Evolutionary conservation across 2,888 invertebrate species (phyloP), one percentile per base, ranked within the genome.

Genomic region (Panorpa germanica): DNA sequence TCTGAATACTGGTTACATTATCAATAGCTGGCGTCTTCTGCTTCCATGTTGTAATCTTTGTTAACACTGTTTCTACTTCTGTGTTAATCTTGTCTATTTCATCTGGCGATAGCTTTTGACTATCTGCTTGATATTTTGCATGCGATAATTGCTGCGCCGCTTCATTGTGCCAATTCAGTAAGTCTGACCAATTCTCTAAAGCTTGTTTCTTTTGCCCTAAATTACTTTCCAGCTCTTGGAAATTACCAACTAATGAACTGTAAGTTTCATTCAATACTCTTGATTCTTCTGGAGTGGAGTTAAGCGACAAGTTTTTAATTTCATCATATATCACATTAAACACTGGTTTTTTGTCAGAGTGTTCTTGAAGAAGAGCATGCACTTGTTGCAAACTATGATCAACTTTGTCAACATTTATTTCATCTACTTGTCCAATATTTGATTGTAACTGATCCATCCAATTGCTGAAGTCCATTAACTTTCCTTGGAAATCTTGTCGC

Each of bases 401-500:
- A 1, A 90, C 75, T 47, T 78, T 75, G 43, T 83, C 82, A 1
- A 78, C 66, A 39, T 70, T 68, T 2, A 91, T 69, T 48, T 82
- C 81, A 46, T 81, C 80, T 31, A 81, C 72, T 42, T 78, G 74
- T 25, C 70, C 70, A 13, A 76, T 64, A 41, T 75, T 75, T 18
- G 67, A 62, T 38, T 68, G 65, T 33, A 83, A 61, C 29, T 72
- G 65, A 12, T 73, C 69, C 50, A 85, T 70, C 80, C 83, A 85
- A 38, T 72, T 74, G 19, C 73, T 70, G 39, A 85, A 81, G 38
- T 75, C 75, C 2, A 70, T 65, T 35, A 85, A 57, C 49, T 77
- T 78, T 5, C 72, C 71, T 48, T 77, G 69, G 43, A 85, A 80
- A 45, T 88, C 86, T 56, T 88, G 85, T 33, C 77, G 63, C 1